A percentile compares a stretch with the other conserved stretches of the same genome.
Conservation (phyloP, 2,797 vertebrate genomes). For the Semotilus atromaculatus region DNA sequence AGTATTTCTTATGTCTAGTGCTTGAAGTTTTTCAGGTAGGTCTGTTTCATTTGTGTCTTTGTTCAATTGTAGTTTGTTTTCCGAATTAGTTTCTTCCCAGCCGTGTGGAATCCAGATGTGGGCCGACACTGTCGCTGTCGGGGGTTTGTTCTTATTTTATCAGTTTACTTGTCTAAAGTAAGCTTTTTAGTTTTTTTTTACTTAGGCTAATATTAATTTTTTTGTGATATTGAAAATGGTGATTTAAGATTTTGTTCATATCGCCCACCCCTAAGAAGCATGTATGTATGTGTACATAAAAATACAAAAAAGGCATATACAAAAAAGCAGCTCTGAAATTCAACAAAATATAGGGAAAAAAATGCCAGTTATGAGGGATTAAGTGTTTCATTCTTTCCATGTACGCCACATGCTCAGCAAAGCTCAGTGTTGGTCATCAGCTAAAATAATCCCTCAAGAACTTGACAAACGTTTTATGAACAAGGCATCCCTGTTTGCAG, state of each 20-base stretch:
- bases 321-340: constrained; percentile 3
- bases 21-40: neutral
- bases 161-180: too few species aligned
- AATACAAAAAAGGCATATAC: neutral
- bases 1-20: neutral
- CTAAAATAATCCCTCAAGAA: neutral
- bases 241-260: too few species aligned
- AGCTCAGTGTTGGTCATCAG: constrained; percentile 8
- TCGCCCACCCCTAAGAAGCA: neutral
- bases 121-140: too few species aligned
- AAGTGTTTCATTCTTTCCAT: neutral
- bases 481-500: constrained; percentile 14
- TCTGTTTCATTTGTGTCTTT: neutral
- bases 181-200: too few species aligned
- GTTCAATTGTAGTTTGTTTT: neutral
- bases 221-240: neutral
- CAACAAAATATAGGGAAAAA: neutral
- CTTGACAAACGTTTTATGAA: neutral
- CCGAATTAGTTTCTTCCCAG: neutral
- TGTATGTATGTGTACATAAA: neutral
- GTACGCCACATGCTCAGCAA: neutral
- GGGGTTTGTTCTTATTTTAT: neutral
- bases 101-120: too few species aligned
- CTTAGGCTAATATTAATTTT: too few species aligned
- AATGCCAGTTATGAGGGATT: neutral